Conservation (phyloP, 2,888 invertebrate species). For the Cistogaster globosa region DNA sequence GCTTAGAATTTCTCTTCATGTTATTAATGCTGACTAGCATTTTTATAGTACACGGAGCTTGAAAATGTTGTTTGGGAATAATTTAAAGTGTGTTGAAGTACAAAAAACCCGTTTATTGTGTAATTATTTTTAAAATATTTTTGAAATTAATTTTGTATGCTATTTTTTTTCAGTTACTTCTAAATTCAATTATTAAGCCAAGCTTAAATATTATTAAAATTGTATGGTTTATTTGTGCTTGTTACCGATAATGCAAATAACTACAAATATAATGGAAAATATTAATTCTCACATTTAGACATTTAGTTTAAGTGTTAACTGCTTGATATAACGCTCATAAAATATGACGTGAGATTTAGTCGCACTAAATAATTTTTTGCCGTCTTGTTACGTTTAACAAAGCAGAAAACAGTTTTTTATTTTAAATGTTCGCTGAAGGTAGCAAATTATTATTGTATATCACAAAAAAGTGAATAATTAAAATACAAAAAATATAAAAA, state of each 20-base stretch:
- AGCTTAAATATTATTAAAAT: constrained; percentile 11
- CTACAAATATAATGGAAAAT: not conserved
- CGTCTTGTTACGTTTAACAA: too few species aligned
- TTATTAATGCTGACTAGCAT: constrained; percentile 5
- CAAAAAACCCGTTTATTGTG: constrained; percentile 25
- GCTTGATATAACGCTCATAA: constrained; percentile 3
- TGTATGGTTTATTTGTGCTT: not conserved
- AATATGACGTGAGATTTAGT: constrained; percentile 40
- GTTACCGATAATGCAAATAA: constrained; percentile 3
- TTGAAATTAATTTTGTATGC: not conserved
- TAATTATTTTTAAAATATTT: constrained; percentile 9
- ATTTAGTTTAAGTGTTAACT: constrained; percentile 51
- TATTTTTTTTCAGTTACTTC: not conserved
- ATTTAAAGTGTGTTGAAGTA: constrained; percentile 61
- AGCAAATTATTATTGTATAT: not conserved
- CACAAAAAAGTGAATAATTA: not conserved
- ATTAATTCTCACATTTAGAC: constrained; percentile 43
- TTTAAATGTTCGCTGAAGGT: not conserved
- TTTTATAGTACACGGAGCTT: not conserved
- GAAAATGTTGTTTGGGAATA: constrained; percentile 50
- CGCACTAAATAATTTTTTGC: too few species aligned
- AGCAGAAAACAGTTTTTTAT: too few species aligned
- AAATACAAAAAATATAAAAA: not conserved
- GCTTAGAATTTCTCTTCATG: constrained; percentile 47
- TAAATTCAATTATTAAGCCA: constrained; percentile 9